These are phyloP conservation scores for Tubulanus polymorphus DNA, from an alignment of 2,888 invertebrate species.

Conservation along the genomic window DNA sequence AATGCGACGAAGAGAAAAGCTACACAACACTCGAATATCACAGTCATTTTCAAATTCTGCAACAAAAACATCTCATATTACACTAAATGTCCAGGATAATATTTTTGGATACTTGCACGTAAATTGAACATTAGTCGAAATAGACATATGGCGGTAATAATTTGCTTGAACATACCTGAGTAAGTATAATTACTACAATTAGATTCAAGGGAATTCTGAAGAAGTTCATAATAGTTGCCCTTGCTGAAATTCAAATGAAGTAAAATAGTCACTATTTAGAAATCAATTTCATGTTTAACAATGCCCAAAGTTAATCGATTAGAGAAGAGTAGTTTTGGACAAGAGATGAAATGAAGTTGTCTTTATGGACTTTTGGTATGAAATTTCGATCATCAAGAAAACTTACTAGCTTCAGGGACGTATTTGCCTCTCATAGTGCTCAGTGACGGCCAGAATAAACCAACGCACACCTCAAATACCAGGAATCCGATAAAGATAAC, in stretches of 20 bases:
- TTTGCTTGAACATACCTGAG: conserved; percentile 42
- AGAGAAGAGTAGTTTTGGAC: too few species aligned
- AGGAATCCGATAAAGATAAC: conserved; percentile 54
- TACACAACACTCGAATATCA: conserved; percentile 55
- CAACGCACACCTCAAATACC: conserved; percentile 56
- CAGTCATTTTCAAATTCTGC: conserved; percentile 50
- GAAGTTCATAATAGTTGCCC: conserved; percentile 57
- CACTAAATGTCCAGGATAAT: too few species aligned
- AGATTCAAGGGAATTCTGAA: conserved; percentile 57
- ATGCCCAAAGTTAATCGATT: too few species aligned
- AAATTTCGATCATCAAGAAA: too few species aligned
- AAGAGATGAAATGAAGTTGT: conserved; percentile 2
- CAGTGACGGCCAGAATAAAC: conserved; percentile 58
- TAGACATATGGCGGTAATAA: neutral
- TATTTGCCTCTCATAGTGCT: conserved; percentile 55
- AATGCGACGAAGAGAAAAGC: conserved; percentile 51
- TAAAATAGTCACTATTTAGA: too few species aligned
- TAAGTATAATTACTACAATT: conserved; percentile 55
- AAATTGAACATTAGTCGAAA: neutral
- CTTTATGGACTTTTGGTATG: neutral
- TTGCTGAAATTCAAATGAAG: too few species aligned
- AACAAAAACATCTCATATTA: too few species aligned
- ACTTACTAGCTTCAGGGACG: conserved; percentile 55
- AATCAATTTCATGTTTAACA: too few species aligned
- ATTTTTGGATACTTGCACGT: neutral